Base-by-base conservation (phyloP, 2,797 vertebrate species). In the Parauchenoglanis ngamensis region DNA sequence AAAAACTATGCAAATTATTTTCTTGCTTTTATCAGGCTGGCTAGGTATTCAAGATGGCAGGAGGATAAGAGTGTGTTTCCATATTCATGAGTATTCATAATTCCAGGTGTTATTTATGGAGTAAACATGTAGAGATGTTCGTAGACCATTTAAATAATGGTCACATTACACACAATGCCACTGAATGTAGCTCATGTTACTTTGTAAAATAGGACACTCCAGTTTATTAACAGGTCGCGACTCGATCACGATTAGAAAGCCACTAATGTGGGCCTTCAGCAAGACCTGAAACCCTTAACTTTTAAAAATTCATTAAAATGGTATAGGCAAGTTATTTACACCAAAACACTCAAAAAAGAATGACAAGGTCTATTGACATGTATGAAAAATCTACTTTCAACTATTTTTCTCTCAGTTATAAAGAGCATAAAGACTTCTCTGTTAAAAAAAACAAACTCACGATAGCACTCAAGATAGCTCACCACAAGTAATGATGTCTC, bases 161-260 rank as follows among this genome's bases (percentile, higher is more conserved):
- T 35, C 35, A 35, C 35, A 35, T 35, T 7, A 5, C 21, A 13
- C 44, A 49, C 3, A 3, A 25, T 25, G 23, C 1, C 49, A 4
- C 13, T 49, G 12, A 49, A 75, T 5, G 10, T n/a, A 21, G 75
- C n/a, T 78, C 44, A 11, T 1, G 17, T 77, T 31, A 77, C 75
- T 56, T 31, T 77, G 75, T 10, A 2, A 57, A 78, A 57, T 28
- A 23, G 52, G 76, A 57, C 52, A 21, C 52, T 21, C 52, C 28
- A 35, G 59, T 81, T 81, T 81, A n/a, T 44, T 44, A 61, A n/a
- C 57, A 80, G 57, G 78, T 63, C 56, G 40, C 78, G n/a, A 17
- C 56, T 44, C 0, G 8, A 35, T 23, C 54, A 56, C 31, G 10
- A 4, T 21, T 49, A 49, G 49, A 49, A 12, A 40, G 40, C 7